Evolutionary conservation across 2,113 vertebrate species (phyloP), one percentile per base, ranked within the genome.

Genomic region (Capra hircus): DNA sequence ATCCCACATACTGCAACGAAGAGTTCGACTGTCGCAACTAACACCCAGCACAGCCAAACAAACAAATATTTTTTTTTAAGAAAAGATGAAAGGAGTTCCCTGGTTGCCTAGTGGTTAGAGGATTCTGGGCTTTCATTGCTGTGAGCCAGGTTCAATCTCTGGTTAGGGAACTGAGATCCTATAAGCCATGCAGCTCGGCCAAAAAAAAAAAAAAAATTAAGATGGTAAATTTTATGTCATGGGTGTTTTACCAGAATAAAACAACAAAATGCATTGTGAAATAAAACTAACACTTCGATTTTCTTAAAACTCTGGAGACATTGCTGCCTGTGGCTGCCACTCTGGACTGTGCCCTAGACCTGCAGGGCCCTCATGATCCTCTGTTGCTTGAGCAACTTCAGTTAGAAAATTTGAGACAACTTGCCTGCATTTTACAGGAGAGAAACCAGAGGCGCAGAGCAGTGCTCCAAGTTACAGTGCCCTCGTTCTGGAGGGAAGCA

Each of bases 221-320:
- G 21, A 27, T 33, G 57, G 59, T 28, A 53, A 33, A 33, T 74
- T 43, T 71, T 59, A 57, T 13, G 14, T 91, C 43, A 50, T 16
- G 7, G 88, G 16, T 40, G 80, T 81, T 82, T 90, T n/a, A 81
- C 60, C 36, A 77, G 82, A 88, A 87, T 43, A 78, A 77, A 60
- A 45, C n/a, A 53, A 53, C 10, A 55, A 62, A 74, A 36, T 15
- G 19, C 23, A 16, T 23, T 67, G 21, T 67, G 14, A 93, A 71
- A 64, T 48, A 33, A 78, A 81, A 74, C 19, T 13, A 74, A 81
- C 80, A 13, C 30, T 57, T 80, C 84, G 19, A 30, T 23, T 9
- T 45, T 71, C 16, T 53, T 59, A n/a, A 62, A 86, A 62, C 74
- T 74, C 30, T 36, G 55, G 60, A 50, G 85, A 77, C 52, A 53